These are phyloP conservation scores for Ctenosaura bakeri DNA, from an alignment of 2,797 vertebrate genomes.

Conservation along the genomic window DNA sequence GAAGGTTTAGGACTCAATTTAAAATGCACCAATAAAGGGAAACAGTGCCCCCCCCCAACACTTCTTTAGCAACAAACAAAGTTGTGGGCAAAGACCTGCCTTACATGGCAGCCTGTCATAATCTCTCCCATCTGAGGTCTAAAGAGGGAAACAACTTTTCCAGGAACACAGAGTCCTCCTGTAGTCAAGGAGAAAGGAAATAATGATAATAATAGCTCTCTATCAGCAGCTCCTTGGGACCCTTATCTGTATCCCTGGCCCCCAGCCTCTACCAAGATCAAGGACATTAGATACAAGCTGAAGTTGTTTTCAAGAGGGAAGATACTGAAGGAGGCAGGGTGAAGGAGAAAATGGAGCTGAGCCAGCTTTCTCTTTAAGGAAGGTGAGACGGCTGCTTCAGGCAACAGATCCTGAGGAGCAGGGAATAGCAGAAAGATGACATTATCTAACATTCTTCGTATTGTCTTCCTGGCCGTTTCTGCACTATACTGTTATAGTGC, in stretches of 20 bases:
- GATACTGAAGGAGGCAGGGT: not conserved
- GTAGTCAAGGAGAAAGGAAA: not conserved
- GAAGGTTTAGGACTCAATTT: not conserved
- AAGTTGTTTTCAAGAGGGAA: not conserved
- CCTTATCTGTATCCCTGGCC: not conserved
- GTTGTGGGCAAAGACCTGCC: not conserved
- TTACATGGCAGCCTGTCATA: not conserved
- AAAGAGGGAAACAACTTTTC: not conserved
- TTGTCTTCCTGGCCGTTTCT: too few species aligned
- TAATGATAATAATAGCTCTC: not conserved
- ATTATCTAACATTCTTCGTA: too few species aligned
- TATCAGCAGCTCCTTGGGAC: not conserved
- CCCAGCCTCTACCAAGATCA: not conserved
- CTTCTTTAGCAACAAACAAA: not conserved
- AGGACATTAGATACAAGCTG: not conserved
- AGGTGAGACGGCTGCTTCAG: not conserved
- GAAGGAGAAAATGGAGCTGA: not conserved
- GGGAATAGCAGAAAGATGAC: too few species aligned
- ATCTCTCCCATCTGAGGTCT: not conserved
- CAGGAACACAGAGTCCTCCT: constrained; percentile 26
- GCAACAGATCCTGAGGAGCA: too few species aligned
- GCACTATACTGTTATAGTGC: too few species aligned
- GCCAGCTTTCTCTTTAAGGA: not conserved
- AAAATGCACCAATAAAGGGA: not conserved
- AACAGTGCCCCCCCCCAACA: not conserved